phyloP scores from a whole-genome alignment of 1,140 invertebrate genomes.

The Drosophila lacertosa region DNA sequence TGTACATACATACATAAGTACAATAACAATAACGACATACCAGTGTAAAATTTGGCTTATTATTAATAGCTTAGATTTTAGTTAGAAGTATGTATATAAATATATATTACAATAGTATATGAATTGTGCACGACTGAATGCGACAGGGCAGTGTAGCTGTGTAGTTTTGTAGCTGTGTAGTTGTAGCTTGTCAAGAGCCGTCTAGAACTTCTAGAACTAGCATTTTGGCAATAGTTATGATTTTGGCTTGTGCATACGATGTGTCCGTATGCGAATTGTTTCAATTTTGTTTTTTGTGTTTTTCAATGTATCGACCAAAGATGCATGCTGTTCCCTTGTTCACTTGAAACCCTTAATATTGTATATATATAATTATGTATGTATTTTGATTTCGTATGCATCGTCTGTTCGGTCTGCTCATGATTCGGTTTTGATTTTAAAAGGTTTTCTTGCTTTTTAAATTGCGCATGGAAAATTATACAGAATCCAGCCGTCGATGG shows the following conservation, averaged over 20 bases:
- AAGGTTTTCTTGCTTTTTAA: slow-evolving; percentile 10
- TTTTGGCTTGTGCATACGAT: slow-evolving; percentile 4
- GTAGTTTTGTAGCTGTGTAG: too few species aligned
- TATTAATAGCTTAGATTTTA: slow-evolving; percentile 5
- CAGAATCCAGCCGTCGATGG: not conserved
- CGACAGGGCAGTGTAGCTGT: slow-evolving; percentile 6
- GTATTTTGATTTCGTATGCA: slow-evolving; percentile 4
- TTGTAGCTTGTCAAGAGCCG: slow-evolving; percentile 3
- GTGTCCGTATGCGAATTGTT: not conserved
- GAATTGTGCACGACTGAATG: slow-evolving; percentile 18
- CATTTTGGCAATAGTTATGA: not conserved
- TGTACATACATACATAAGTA: slow-evolving; percentile 22
- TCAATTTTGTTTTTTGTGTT: slow-evolving; percentile 1
- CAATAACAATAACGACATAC: slow-evolving; percentile 13
- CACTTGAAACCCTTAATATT: not conserved
- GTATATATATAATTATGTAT: not conserved
- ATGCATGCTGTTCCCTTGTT: slow-evolving; percentile 5
- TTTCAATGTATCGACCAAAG: not conserved
- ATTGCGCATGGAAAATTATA: slow-evolving; percentile 25
- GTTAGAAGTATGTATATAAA: not conserved
- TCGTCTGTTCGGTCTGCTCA: slow-evolving; percentile 12
- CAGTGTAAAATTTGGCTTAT: slow-evolving; percentile 10
- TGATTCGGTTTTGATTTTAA: slow-evolving; percentile 3
- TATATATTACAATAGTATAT: not conserved
- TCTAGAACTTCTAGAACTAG: slow-evolving; percentile 1